phyloP scores from a whole-genome alignment of 2,797 vertebrate species.

The Galago senegalensis region DNA sequence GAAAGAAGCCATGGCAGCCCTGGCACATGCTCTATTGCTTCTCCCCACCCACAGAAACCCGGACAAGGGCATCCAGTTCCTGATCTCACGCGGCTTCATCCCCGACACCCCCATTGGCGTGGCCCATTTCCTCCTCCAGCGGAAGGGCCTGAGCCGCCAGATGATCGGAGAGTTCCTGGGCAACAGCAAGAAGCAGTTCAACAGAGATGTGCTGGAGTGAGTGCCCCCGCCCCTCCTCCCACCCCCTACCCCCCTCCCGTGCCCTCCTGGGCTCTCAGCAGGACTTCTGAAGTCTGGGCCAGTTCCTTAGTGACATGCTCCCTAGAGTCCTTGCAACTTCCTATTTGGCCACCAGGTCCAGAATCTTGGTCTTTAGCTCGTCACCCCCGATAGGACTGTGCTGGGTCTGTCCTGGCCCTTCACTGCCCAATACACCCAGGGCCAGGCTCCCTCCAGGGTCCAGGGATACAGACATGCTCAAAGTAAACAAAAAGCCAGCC shows the following conservation, averaged over 20 bases:
- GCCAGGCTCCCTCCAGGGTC: background rate
- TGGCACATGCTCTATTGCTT: background rate
- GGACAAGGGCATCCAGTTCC: constrained; percentile 98
- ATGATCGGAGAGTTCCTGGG: constrained; percentile 99
- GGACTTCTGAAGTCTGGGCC: background rate
- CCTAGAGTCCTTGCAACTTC: background rate
- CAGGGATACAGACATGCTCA: background rate
- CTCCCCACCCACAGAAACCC: constrained; percentile 94
- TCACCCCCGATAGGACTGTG: fast-evolving
- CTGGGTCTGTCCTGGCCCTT: background rate
- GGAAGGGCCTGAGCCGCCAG: constrained; percentile 98
- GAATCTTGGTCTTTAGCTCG: background rate
- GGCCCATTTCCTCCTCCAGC: constrained; percentile 98
- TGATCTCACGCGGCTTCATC: constrained; percentile 98
- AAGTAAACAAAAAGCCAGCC: background rate
- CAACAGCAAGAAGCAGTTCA: constrained; percentile 99
- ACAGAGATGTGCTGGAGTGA: constrained; percentile 96
- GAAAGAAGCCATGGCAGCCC: background rate
- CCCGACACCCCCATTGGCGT: constrained; percentile 99
- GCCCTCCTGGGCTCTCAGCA: background rate
- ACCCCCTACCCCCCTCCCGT: background rate
- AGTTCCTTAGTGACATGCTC: background rate
- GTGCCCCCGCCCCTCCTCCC: constrained; percentile 65
- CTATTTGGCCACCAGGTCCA: background rate
- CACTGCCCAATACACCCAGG: fast-evolving